These are phyloP conservation scores for Synanthedon andrenaeformis DNA, from an alignment of 2,888 invertebrate genomes.

Conservation along the genomic window DNA sequence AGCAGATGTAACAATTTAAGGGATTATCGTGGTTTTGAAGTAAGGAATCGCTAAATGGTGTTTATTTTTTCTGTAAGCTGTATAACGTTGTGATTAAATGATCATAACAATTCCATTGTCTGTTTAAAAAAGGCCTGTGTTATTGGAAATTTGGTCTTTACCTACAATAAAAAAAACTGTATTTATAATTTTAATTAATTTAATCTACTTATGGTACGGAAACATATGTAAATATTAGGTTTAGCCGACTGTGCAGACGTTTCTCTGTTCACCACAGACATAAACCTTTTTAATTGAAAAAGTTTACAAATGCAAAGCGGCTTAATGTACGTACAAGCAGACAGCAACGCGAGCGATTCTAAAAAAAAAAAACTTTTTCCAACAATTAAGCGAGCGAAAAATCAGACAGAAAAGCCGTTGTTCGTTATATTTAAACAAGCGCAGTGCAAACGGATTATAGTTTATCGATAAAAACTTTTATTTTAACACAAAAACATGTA, in stretches of 20 bases:
- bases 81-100: too few relatives aligned
- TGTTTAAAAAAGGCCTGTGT: too few relatives aligned
- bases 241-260: not conserved
- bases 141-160: too few relatives aligned
- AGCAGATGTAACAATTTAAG: too few relatives aligned
- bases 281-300: conserved; percentile 7
- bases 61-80: too few relatives aligned
- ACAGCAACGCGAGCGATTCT: not conserved
- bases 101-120: too few relatives aligned
- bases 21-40: too few relatives aligned
- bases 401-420: not conserved
- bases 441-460: not conserved
- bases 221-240: too few relatives aligned
- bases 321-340: not conserved
- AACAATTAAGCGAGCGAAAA: not conserved
- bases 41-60: too few relatives aligned
- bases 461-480: not conserved
- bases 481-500: not conserved
- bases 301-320: conserved; percentile 4
- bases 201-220: not conserved
- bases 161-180: not conserved
- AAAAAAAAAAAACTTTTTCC: not conserved
- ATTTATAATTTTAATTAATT: not conserved
- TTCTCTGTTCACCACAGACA: not conserved
- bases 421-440: not conserved